These are phyloP conservation scores for Cheilosia urbana DNA, from an alignment of 2,888 invertebrate genomes.

Conservation along the genomic window DNA sequence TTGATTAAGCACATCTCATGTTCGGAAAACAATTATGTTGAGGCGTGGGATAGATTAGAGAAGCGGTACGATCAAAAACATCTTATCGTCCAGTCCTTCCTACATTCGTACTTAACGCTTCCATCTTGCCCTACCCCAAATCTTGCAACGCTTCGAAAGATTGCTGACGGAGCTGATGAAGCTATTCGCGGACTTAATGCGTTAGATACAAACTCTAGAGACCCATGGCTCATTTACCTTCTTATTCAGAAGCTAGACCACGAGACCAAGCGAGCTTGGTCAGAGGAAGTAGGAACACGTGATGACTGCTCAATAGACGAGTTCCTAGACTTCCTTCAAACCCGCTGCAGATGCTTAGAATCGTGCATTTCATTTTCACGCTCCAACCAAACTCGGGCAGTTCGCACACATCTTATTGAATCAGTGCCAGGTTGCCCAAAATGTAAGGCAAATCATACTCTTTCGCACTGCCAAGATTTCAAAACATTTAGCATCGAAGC, in stretches of 20 bases:
- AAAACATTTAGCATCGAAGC: background rate
- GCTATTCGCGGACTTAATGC: constrained; percentile 50
- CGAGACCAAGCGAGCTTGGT: constrained; percentile 32
- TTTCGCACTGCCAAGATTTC: constrained; percentile 2
- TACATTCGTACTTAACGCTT: constrained; percentile 41
- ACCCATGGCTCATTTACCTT: constrained; percentile 41
- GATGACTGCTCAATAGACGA: background rate
- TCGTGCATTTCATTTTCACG: constrained; percentile 8
- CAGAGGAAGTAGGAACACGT: constrained; percentile 9
- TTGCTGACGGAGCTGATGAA: constrained; percentile 50
- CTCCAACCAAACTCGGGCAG: background rate
- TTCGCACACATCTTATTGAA: too few relatives aligned
- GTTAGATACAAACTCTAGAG: constrained; percentile 28
- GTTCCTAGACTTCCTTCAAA: constrained; percentile 29
- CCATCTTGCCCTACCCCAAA: background rate
- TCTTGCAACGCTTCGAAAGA: constrained; percentile 1
- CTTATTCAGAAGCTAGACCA: constrained; percentile 31
- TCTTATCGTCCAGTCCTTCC: constrained; percentile 49
- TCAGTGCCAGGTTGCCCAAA: too few relatives aligned
- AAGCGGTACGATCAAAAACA: too few relatives aligned
- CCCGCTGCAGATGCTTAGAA: constrained; percentile 18
- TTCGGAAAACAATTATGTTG: too few relatives aligned
- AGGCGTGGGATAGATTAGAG: too few relatives aligned
- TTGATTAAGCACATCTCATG: too few relatives aligned
- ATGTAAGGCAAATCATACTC: too few relatives aligned